Conservation (phyloP, 1,140 invertebrate genomes). For the Holotrichia oblita region DNA sequence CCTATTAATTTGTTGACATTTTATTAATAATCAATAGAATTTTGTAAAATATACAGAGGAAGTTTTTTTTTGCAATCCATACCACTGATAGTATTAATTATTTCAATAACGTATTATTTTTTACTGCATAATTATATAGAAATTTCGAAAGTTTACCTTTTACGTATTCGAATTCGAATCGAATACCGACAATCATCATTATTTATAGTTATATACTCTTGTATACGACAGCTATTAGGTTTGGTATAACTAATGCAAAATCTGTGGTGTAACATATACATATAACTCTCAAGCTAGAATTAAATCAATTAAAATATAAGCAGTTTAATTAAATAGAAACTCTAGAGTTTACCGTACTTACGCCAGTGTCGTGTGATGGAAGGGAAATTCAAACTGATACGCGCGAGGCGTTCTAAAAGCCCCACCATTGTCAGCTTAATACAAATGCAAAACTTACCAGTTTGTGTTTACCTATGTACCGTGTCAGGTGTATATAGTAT, state of each 20-base stretch:
- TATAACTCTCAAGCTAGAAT: background rate
- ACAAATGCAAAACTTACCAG: constrained; percentile 12
- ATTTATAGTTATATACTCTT: no score
- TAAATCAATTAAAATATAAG: background rate
- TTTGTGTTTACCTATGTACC: constrained; percentile 1
- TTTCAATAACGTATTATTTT: no score
- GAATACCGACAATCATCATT: background rate
- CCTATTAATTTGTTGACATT: no score
- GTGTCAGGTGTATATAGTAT: constrained; percentile 5
- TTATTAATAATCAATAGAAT: no score
- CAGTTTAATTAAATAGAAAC: background rate
- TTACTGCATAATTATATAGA: no score
- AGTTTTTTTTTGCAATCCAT: no score
- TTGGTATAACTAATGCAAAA: background rate
- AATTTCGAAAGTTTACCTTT: no score
- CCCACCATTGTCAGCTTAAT: constrained; percentile 5
- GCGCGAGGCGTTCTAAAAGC: constrained; percentile 5
- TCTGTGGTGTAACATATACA: background rate
- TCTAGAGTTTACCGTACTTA: background rate
- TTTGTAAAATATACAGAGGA: no score
- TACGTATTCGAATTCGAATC: background rate
- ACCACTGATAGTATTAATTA: no score
- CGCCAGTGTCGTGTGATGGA: background rate
- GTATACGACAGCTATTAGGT: background rate
- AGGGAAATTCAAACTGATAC: constrained; percentile 12